Evolutionary conservation across 2,113 vertebrate genomes (phyloP).

Genomic region (Hippotragus niger): DNA sequence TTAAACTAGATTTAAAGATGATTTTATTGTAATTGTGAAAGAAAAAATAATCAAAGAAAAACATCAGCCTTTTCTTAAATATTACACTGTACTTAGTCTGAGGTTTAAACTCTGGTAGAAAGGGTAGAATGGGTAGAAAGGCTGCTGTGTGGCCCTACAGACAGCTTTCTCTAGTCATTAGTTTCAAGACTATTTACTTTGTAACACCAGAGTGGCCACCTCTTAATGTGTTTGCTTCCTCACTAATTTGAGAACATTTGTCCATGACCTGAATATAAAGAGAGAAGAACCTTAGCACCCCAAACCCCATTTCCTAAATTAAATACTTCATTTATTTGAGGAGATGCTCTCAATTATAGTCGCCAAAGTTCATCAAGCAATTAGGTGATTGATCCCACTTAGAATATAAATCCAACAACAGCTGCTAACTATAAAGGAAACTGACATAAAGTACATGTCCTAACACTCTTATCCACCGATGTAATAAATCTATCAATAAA

Average conservation of each 20-base stretch:
- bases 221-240: slow-evolving; percentile 4
- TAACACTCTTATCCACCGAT: background rate
- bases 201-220: background rate
- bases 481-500: background rate
- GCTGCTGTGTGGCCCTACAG: background rate
- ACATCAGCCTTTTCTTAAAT: slow-evolving; percentile 17
- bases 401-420: background rate
- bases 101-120: background rate
- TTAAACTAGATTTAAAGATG: slow-evolving; percentile 55
- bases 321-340: slow-evolving; percentile 28
- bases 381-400: slow-evolving; percentile 22
- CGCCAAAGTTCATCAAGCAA: slow-evolving; percentile 1
- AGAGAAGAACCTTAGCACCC: background rate
- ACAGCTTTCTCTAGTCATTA: background rate
- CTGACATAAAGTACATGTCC: background rate
- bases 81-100: background rate
- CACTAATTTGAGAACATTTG: slow-evolving; percentile 3
- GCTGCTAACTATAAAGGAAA: background rate
- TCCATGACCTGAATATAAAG: background rate
- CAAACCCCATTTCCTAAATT: slow-evolving; percentile 37
- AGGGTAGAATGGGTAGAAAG: background rate
- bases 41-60: background rate
- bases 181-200: background rate
- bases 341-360: slow-evolving; percentile 33
- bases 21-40: slow-evolving; percentile 47